Conservation (phyloP, 2,888 invertebrate species). For the Diadegma fenestrale region DNA sequence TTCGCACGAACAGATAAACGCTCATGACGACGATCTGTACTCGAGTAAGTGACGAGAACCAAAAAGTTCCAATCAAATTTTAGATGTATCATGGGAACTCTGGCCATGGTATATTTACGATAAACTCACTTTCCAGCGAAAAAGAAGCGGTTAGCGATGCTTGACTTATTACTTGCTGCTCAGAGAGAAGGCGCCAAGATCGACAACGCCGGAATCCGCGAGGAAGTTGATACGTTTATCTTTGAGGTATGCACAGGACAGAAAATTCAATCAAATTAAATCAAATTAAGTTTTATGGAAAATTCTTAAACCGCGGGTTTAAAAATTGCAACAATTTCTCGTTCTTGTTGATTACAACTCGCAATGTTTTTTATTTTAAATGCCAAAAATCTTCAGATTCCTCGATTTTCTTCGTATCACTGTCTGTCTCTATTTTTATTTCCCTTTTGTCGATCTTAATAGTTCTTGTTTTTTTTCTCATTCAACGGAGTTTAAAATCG, state of each 20-base stretch:
- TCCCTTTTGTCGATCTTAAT: background rate
- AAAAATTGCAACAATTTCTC: no score
- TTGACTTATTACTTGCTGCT: conserved; percentile 67
- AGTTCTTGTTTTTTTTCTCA: background rate
- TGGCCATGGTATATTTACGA: background rate
- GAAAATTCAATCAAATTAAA: no score
- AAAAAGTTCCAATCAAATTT: background rate
- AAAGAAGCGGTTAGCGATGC: conserved; percentile 68
- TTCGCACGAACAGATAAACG: conserved; percentile 1
- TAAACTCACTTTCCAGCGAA: conserved; percentile 7
- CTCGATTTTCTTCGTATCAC: background rate
- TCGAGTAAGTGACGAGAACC: conserved; percentile 39
- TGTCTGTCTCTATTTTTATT: background rate
- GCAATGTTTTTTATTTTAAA: background rate
- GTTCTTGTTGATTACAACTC: background rate
- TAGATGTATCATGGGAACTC: background rate
- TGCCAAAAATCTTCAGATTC: background rate
- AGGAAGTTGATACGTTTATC: conserved; percentile 71
- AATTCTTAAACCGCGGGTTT: no score
- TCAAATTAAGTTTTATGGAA: no score
- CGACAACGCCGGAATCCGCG: conserved; percentile 67
- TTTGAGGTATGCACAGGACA: conserved; percentile 63
- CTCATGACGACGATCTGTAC: conserved; percentile 30
- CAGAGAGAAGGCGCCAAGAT: conserved; percentile 57
- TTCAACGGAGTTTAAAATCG: background rate